Base-by-base conservation (phyloP, 1,140 invertebrate genomes). In the Diabrotica undecimpunctata region DNA sequence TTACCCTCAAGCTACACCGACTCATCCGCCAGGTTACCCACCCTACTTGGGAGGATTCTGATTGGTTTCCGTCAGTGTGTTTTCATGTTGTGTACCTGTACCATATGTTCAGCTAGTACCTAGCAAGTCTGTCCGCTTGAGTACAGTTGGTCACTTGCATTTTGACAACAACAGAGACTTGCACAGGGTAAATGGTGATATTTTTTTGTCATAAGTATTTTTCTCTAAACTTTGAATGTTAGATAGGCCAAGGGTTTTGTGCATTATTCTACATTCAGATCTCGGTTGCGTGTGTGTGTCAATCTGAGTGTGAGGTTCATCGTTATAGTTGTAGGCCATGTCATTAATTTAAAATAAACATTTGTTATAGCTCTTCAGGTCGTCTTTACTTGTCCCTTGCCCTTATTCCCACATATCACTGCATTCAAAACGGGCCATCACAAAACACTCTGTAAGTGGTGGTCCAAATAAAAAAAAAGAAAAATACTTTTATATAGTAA, bases 21-120 rank as follows among this genome's bases (percentile, higher is more conserved):
- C 79, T 66, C 80, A 81, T 71, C 79, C 81, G 59, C 80, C 81
- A 61, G 76, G 80, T 62, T 77, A 79, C 60, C 81, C 81, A 65
- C 78, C 82, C 8, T 80, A 81, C 59, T 78, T 83, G 72, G 83
- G 83, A 70, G 81, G 82, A 64, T 85, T 84, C 77, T 86, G 81
- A 84, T 83, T 74, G 75, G 74, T 77, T 76, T 77, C 75, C 71
- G 70, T 78, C 74, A 72, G 70, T 74, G 77, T 78, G 73, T 78
- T 75, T 78, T 77, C 75, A 77, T 78, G 77, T 79, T 77, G 78
- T 79, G 78, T 79, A 79, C 78, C 78, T 79, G 78, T 79, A 79
- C 76, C 73, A 78, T 79, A 77, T 76, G 75, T 77, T 79, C 74
- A 75, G 77, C 76, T 79, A 79, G 76, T 74, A 78, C 77, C 78